These are phyloP conservation scores for Ianthella basta DNA, from an alignment of 37 sponge, comb jelly and placozoan species.

Conservation along the genomic window DNA sequence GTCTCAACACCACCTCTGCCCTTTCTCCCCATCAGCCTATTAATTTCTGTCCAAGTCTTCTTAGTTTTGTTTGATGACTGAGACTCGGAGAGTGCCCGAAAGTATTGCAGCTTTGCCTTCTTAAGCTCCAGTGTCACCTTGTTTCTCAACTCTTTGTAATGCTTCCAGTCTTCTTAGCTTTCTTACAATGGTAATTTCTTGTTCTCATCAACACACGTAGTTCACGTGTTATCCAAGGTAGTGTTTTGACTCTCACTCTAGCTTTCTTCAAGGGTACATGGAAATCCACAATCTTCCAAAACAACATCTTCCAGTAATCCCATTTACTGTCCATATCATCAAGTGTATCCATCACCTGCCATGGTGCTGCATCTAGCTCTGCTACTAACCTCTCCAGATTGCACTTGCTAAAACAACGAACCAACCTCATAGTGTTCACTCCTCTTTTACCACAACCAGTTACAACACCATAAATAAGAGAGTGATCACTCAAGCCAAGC, in stretches of 20 bases:
- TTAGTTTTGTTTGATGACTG: constrained; percentile 3
- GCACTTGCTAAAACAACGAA: constrained; percentile 9
- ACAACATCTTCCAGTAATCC: constrained; percentile 38
- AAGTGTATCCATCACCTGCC: constrained; percentile 34
- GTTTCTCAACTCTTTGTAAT: neutral
- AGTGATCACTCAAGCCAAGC: constrained; percentile 33
- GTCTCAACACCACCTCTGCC: neutral
- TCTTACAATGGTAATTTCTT: neutral
- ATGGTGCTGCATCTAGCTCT: constrained; percentile 21
- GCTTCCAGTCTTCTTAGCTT: constrained; percentile 16
- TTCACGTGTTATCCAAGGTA: constrained; percentile 36
- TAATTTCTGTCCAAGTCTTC: constrained; percentile 30
- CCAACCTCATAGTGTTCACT: neutral
- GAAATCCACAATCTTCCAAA: constrained; percentile 10
- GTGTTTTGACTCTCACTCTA: constrained; percentile 7
- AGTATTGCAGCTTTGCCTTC: constrained; percentile 17
- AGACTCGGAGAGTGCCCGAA: neutral
- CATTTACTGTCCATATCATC: constrained; percentile 44
- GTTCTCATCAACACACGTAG: neutral
- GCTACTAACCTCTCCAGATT: constrained; percentile 6
- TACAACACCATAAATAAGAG: constrained; percentile 20
- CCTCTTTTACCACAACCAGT: neutral
- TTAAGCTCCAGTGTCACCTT: neutral
- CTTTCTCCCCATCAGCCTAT: constrained; percentile 25
- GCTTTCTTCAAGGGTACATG: constrained; percentile 28